Evolutionary conservation across 2,888 invertebrate species (phyloP).

Genomic region (Pristionchus arcanus): DNA sequence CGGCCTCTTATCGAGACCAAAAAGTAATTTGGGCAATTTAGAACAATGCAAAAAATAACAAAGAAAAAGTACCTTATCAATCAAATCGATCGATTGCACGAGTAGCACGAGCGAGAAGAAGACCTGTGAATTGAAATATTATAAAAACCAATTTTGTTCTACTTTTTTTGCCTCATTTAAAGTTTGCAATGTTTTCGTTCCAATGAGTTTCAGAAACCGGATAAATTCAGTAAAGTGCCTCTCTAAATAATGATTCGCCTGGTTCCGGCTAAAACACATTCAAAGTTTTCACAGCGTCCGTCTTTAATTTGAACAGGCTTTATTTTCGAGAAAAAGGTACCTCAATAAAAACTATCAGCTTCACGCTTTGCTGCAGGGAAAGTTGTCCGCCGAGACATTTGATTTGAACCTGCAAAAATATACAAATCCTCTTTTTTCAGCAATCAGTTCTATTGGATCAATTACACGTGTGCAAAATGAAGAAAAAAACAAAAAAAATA

Average conservation of each 20-base stretch:
- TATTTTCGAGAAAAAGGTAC: neutral
- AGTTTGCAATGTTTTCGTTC: neutral
- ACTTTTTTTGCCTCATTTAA: neutral
- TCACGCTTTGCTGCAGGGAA: conserved; percentile 32
- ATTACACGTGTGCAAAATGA: neutral
- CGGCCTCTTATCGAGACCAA: no score
- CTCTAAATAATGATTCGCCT: no score
- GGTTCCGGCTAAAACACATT: no score
- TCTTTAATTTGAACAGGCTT: neutral
- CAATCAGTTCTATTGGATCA: no score
- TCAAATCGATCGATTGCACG: conserved; percentile 9
- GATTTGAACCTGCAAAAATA: conserved; percentile 15
- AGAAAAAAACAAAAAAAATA: neutral
- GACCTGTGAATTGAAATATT: conserved; percentile 7
- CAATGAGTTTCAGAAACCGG: no score
- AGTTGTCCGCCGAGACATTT: conserved; percentile 38
- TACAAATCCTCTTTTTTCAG: neutral
- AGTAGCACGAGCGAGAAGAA: conserved; percentile 32
- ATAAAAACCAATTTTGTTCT: neutral
- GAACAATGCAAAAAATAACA: neutral
- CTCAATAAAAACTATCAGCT: conserved; percentile 29
- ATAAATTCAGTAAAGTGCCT: no score
- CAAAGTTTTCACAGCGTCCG: neutral
- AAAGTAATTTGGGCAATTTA: neutral
- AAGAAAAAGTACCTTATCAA: neutral